phyloP scores from a whole-genome alignment of 2,888 invertebrate species.

The Hypselothyrea guttata region DNA sequence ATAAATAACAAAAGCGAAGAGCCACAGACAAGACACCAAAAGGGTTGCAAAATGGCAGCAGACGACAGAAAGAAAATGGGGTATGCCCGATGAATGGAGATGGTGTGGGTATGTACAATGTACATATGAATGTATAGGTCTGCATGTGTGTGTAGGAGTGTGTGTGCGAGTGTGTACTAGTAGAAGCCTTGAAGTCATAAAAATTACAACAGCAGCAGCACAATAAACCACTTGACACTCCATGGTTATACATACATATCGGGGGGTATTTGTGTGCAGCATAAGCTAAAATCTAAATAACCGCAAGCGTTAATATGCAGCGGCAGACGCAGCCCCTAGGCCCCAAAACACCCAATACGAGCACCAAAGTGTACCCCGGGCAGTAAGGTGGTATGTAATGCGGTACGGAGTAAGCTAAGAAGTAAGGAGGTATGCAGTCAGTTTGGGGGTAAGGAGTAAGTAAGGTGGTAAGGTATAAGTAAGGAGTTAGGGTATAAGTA shows the following conservation, averaged over 20 bases:
- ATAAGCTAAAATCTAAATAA: conserved; percentile 55
- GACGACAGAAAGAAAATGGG: conserved; percentile 17
- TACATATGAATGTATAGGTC: too few relatives aligned
- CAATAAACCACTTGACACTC: conserved; percentile 29
- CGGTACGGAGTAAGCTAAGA: too few relatives aligned
- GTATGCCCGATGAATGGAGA: not conserved
- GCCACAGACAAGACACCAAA: conserved; percentile 16
- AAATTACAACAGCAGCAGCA: conserved; percentile 40
- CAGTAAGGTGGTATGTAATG: too few relatives aligned
- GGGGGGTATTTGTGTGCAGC: conserved; percentile 15
- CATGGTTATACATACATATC: not conserved
- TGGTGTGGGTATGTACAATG: too few relatives aligned
- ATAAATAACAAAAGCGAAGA: conserved; percentile 32
- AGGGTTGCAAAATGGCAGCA: conserved; percentile 41
- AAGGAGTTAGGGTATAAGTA: too few relatives aligned
- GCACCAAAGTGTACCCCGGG: too few relatives aligned
- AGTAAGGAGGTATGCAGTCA: too few relatives aligned
- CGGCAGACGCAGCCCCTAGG: conserved; percentile 22
- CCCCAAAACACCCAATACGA: too few relatives aligned
- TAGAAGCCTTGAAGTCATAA: conserved; percentile 46
- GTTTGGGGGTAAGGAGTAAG: too few relatives aligned
- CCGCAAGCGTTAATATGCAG: conserved; percentile 47
- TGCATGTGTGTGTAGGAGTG: conserved; percentile 11
- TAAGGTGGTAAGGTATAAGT: too few relatives aligned
- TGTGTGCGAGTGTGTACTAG: conserved; percentile 11